Evolutionary conservation across 2,888 invertebrate species (phyloP), one percentile per base, ranked within the genome.

Genomic region (Synanthedon tipuliformis): DNA sequence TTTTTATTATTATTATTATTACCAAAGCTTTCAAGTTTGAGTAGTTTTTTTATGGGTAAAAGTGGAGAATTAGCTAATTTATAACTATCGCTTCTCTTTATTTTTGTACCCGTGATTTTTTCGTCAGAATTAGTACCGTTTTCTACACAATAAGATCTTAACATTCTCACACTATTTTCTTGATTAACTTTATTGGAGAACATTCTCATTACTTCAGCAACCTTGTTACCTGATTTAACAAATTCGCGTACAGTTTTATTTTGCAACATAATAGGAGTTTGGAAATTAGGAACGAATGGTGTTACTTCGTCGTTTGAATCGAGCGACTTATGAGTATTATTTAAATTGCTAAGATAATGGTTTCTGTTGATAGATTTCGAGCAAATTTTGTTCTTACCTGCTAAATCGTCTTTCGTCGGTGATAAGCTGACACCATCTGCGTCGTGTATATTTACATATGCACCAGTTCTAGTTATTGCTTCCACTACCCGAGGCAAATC

Each of bases 41-140:
- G 73, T 60, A 88, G 85, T 71, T 90, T 92, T 76, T 89, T 90
- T 52, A 92, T 91, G 41, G 90, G 90, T 79, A 91, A 88, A 58
- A 91, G 88, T 23, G 91, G 91, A 61, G 90, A 91, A 78, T 95
- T 95, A 13, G 95, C 95, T 76, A 93, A 89, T 60, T 94, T 91
- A 73, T 95, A 95, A 79, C 95, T 95, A 75, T 95, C 94, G 73
- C 94, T 94, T 56, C 95, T 92, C 78, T 93, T 94, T 50, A 95
- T 87, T 81, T 90, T 91, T 60, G 66, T 76, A 55, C 72, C 71
- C 55, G 73, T 61, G 15, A 71, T 69, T 60, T 76, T 84, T 53
- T 78, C 75, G 50, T 12, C 13, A 11, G 58, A 58, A 56, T 55
- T 52, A 55, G 72, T 65, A 52, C 62, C 61, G 57, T 61, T 62